Evolutionary conservation across 2,797 vertebrate species (phyloP).

Genomic region (Sarcophilus harrisii): DNA sequence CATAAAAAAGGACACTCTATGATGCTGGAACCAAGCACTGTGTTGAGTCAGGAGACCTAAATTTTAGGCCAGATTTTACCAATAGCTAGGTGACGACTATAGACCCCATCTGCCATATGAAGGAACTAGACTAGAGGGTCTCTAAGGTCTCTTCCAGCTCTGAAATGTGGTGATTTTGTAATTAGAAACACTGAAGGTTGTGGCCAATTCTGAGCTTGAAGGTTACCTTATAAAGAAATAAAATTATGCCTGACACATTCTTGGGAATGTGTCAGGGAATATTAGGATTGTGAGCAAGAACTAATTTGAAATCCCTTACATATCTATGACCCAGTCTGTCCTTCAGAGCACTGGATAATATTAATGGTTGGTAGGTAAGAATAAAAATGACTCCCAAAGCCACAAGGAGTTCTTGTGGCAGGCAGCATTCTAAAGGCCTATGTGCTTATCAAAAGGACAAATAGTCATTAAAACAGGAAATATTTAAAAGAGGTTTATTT

Average conservation of each 20-base stretch:
- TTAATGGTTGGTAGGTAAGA: constrained; percentile 52
- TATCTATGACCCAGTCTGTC: constrained; percentile 42
- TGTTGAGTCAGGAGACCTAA: background rate
- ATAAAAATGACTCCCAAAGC: constrained; percentile 27
- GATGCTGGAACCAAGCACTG: background rate
- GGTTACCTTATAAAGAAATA: constrained; percentile 49
- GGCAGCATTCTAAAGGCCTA: background rate
- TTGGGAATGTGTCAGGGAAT: background rate
- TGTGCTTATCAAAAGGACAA: background rate
- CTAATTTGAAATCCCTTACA: constrained; percentile 40
- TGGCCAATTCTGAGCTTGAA: background rate
- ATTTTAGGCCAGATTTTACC: background rate
- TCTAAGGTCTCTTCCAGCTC: background rate
- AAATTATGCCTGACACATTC: constrained; percentile 6
- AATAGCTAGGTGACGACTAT: background rate
- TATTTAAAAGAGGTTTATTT: background rate
- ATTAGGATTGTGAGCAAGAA: constrained; percentile 21
- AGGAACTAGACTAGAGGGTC: background rate
- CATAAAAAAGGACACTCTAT: background rate
- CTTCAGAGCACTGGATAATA: constrained; percentile 60
- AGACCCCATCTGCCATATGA: background rate
- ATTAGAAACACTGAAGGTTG: background rate
- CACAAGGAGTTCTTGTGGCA: background rate
- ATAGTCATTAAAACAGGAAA: background rate
- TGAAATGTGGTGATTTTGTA: background rate